Evolutionary conservation across 2,888 invertebrate species (phyloP).

Genomic region (Caenorhabditis sp.): DNA sequence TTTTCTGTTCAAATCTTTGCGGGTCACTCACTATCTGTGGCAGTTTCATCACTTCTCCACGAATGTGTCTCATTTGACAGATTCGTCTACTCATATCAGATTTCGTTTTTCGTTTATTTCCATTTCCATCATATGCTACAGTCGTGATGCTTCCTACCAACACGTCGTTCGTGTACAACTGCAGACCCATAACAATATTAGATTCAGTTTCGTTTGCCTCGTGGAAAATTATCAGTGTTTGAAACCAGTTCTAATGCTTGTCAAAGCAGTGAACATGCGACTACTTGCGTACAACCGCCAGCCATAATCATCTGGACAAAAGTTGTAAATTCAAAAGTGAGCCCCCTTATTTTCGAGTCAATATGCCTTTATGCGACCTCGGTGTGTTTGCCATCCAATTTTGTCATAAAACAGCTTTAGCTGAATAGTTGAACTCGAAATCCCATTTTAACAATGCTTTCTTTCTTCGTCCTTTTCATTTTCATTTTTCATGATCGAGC

Average conservation of each 20-base stretch:
- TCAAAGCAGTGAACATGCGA: conserved; percentile 29
- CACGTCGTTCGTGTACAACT: conserved; percentile 27
- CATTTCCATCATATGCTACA: conserved; percentile 28
- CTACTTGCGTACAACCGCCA: conserved; percentile 27
- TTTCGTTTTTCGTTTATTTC: conserved; percentile 26
- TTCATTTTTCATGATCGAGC: not conserved
- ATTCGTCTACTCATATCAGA: conserved; percentile 49
- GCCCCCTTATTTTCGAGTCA: not conserved
- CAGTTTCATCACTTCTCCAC: conserved; percentile 53
- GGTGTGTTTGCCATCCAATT: conserved; percentile 19
- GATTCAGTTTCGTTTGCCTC: conserved; percentile 54
- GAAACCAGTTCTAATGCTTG: conserved; percentile 51
- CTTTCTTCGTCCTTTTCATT: conserved; percentile 1
- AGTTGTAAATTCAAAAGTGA: not conserved
- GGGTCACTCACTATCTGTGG: conserved; percentile 52
- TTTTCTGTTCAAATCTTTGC: conserved; percentile 47
- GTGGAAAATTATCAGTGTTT: conserved; percentile 54
- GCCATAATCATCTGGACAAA: conserved; percentile 19
- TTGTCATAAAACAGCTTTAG: conserved; percentile 39
- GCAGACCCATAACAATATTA: conserved; percentile 48
- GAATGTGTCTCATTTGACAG: conserved; percentile 50
- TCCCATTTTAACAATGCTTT: conserved; percentile 14
- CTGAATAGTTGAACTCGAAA: conserved; percentile 23
- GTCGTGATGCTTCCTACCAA: conserved; percentile 29
- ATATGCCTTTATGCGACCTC: not conserved